Evolutionary conservation across 2,797 vertebrate genomes (phyloP).

Genomic region (Danio kyathit): DNA sequence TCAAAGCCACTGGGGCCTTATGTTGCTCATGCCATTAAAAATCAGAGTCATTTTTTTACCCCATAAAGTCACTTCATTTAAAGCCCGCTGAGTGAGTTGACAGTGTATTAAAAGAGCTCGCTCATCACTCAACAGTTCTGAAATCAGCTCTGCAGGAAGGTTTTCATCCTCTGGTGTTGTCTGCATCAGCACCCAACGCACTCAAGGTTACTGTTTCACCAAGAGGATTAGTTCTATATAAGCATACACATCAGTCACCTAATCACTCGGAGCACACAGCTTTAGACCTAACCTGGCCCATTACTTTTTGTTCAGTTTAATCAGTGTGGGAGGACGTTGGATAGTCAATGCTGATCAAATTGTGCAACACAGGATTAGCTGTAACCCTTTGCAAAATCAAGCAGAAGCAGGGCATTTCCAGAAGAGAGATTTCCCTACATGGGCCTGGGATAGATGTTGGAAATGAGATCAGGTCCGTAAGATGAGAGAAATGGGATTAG

Average conservation of each 20-base stretch:
- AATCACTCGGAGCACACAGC: slow-evolving; percentile 17
- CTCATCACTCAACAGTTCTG: slow-evolving; percentile 1
- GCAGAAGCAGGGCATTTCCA: slow-evolving; percentile 64
- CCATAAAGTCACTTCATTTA: not conserved
- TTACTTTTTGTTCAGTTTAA: not conserved
- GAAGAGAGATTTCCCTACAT: slow-evolving; percentile 64
- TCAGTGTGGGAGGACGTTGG: not conserved
- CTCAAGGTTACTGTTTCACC: slow-evolving; percentile 29
- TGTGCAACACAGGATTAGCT: slow-evolving; percentile 44
- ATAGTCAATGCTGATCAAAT: slow-evolving; percentile 19
- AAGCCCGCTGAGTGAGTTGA: slow-evolving; percentile 25
- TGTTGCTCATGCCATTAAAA: slow-evolving; percentile 12
- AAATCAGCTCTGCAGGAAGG: not conserved
- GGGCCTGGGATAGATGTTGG: slow-evolving; percentile 63
- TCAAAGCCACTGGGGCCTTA: slow-evolving; percentile 59
- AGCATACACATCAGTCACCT: slow-evolving; percentile 11
- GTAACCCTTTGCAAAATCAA: slow-evolving; percentile 55
- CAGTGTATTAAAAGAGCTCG: slow-evolving; percentile 26
- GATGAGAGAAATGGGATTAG: slow-evolving; percentile 20
- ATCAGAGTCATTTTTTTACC: not conserved
- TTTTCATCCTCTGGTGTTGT: not conserved
- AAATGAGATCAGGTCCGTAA: slow-evolving; percentile 13
- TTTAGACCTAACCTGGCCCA: slow-evolving; percentile 11
- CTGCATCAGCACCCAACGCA: slow-evolving; percentile 15
- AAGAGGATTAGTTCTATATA: slow-evolving; percentile 46